Base-by-base conservation (phyloP, 2,888 invertebrate species). In the Phengaris alcon region DNA sequence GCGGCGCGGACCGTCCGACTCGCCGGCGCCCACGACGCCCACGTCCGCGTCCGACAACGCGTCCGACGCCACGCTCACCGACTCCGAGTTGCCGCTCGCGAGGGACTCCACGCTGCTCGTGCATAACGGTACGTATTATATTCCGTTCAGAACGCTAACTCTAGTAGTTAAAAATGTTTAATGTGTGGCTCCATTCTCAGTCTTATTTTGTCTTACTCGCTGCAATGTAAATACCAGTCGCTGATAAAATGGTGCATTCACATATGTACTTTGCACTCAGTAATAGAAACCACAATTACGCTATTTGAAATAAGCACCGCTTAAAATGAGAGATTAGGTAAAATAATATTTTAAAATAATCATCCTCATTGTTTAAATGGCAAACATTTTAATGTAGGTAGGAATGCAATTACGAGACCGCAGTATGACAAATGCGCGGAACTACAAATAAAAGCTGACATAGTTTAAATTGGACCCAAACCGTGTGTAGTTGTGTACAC, bases 11-110 rank as follows among this genome's bases (percentile, higher is more conserved):
- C 94, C 97, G 82, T 96, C 96, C 88, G 95, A 97, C 93, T 96
- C 97, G 86, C 97, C 97, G 79, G 96, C 96, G 81, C 91, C 93
- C 79, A 89, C 91, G 77, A 91, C 93, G 55, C 97, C 97, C 80
- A 96, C 96, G 69, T 92, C 93, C 57, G 90, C 90, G 55, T 96
- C 97, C 80, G 97, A 97, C 88, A 97, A 97, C 96, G 96, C 96
- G 79, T 97, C 97, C 80, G 97, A 97, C 95, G 97, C 96, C 68
- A 97, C 97, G 48, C 95, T 97, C 84, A 97, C 97, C 57, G 97
- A 97, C 90, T 96, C 97, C 44, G 97, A 97, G 93, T 94, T 97
- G 87, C 97, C 97, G 83, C 94, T 97, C 82, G 96, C 97, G 84
- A 95, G 97, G 86, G 97, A 97, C 86, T 96, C 96, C 73, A 97